Percentiles rank a stretch among this genome's conserved stretches.
phyloP scores from a whole-genome alignment of 2,888 invertebrate species.

The Eumacrocentrus americanus region DNA sequence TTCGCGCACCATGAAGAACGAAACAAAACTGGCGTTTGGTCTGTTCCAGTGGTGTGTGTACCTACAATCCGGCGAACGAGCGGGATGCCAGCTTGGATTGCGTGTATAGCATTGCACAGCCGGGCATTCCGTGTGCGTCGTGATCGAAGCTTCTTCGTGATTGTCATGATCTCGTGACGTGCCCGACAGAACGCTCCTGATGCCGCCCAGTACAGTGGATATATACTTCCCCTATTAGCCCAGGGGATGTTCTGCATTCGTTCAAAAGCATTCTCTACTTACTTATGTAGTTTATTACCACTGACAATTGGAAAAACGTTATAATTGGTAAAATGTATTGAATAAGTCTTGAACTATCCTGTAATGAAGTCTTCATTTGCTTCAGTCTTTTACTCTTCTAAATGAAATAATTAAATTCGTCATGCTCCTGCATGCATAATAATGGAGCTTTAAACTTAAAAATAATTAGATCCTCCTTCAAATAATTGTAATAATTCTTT shows the following conservation, averaged over 20 bases:
- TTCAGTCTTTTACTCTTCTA: no score
- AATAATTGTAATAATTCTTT: no score
- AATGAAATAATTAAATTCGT: no score
- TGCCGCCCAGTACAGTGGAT: background rate
- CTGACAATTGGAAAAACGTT: no score
- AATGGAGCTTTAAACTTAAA: no score
- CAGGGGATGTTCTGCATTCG: background rate
- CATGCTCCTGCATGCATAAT: no score
- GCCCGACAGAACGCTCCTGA: background rate
- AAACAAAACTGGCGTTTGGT: conserved; percentile 43
- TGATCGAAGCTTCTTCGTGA: conserved; percentile 42
- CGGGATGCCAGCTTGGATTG: conserved; percentile 40
- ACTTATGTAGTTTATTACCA: no score
- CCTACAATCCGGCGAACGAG: conserved; percentile 37
- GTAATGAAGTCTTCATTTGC: no score
- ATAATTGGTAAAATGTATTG: no score
- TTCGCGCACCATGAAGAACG: conserved; percentile 37
- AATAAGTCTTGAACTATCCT: no score
- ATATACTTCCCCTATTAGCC: background rate
- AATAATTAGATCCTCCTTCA: no score
- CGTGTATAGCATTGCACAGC: conserved; percentile 40
- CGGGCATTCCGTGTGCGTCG: conserved; percentile 38
- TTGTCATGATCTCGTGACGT: conserved; percentile 41
- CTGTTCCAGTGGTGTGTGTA: conserved; percentile 37
- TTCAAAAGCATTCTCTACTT: background rate